These are phyloP conservation scores for Piscicola geometra DNA, from an alignment of 2,888 invertebrate genomes.

Conservation along the genomic window DNA sequence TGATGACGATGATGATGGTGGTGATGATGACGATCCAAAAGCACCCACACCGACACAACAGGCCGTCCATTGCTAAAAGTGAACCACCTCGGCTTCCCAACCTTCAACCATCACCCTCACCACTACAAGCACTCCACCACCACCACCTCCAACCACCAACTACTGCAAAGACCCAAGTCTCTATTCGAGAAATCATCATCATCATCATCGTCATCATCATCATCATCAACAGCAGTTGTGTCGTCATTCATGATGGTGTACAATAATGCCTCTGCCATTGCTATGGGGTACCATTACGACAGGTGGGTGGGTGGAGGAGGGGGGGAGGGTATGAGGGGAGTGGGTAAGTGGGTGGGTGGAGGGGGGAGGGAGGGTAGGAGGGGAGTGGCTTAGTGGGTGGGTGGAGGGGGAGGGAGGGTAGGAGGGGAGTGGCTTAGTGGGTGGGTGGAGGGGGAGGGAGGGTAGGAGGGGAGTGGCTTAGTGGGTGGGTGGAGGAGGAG, in stretches of 20 bases:
- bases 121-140: neutral
- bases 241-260: neutral
- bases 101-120: neutral
- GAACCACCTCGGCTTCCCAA: neutral
- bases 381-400: too few species aligned
- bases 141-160: neutral
- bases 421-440: too few species aligned
- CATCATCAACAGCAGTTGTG: neutral
- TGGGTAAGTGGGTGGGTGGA: too few species aligned
- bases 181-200: neutral
- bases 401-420: too few species aligned
- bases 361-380: too few species aligned
- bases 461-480: too few species aligned
- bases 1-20: conserved; percentile 4
- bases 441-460: too few species aligned
- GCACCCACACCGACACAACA: conserved; percentile 42
- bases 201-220: neutral
- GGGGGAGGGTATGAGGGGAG: too few species aligned
- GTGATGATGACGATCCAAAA: neutral
- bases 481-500: too few species aligned
- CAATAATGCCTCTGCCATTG: neutral
- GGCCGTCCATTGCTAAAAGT: too few species aligned
- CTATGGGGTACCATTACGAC: conserved; percentile 2
- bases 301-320: conserved; percentile 53
- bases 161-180: neutral